Percentiles rank a stretch among this genome's conserved stretches.
Conservation (phyloP, 2,888 invertebrate genomes). For the Drosophila vallismaia region DNA sequence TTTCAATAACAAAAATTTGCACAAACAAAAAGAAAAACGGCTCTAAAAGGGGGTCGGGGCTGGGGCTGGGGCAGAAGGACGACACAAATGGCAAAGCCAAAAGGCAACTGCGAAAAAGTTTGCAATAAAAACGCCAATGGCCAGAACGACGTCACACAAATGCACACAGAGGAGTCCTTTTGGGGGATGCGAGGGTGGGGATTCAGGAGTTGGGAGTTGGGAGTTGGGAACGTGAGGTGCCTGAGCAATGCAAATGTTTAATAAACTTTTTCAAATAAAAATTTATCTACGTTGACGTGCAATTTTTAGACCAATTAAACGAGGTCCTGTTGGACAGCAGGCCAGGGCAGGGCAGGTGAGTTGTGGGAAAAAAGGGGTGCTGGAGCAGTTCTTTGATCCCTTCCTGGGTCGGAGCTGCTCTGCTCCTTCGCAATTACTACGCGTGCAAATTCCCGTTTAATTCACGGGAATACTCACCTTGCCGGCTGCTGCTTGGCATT, state of each 20-base stretch:
- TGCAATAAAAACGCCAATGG: constrained; percentile 68
- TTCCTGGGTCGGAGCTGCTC: constrained; percentile 2
- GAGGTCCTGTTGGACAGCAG: constrained; percentile 34
- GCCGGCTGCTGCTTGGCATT: constrained; percentile 35
- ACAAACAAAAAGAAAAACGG: constrained; percentile 34
- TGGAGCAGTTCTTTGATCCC: constrained; percentile 2
- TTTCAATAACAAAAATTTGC: constrained; percentile 72
- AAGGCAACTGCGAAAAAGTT: constrained; percentile 68
- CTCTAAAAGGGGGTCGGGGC: constrained; percentile 4
- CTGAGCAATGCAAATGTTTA: constrained; percentile 73
- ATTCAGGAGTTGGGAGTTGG: neutral
- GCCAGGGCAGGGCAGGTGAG: constrained; percentile 17
- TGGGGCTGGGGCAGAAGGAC: constrained; percentile 17
- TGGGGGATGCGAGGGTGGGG: neutral
- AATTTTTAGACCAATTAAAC: constrained; percentile 80
- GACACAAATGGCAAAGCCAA: constrained; percentile 55
- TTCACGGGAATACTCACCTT: constrained; percentile 26
- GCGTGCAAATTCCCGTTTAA: constrained; percentile 54
- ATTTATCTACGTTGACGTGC: constrained; percentile 79
- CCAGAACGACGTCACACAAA: constrained; percentile 56
- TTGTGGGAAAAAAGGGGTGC: constrained; percentile 3
- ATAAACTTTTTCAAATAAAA: constrained; percentile 80
- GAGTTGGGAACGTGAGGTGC: constrained; percentile 59
- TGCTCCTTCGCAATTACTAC: constrained; percentile 32
- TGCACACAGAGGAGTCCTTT: constrained; percentile 21